Conservation (phyloP, 1,140 invertebrate genomes). For the Platorchestia sp. region DNA sequence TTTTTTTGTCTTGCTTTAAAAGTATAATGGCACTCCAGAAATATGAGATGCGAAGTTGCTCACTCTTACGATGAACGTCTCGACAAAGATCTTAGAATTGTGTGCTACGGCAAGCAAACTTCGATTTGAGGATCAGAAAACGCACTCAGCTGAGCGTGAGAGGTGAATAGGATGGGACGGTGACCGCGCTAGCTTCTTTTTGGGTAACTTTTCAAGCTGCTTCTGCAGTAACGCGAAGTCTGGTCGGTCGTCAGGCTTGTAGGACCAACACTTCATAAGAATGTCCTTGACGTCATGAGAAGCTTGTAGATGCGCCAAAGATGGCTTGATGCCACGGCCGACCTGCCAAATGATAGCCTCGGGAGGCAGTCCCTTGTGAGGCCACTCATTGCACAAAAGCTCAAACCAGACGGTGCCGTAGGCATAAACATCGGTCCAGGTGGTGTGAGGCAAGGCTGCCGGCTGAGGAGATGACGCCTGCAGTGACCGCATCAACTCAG, state of each 20-base stretch:
- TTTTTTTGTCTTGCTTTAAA: background rate
- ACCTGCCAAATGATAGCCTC: conserved; percentile 99
- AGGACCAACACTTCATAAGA: conserved; percentile 96
- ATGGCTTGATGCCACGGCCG: conserved; percentile 95
- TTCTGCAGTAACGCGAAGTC: conserved; percentile 89
- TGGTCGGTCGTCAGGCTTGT: conserved; percentile 84
- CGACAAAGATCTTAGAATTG: background rate
- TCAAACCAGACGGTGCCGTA: conserved; percentile 98
- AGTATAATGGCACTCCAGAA: background rate
- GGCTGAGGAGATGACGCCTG: conserved; percentile 80
- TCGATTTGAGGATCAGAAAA: conserved; percentile 77
- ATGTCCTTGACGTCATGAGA: conserved; percentile 98
- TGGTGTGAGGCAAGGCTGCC: conserved; percentile 91
- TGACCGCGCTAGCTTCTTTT: conserved; percentile 93
- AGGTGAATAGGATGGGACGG: conserved; percentile 97
- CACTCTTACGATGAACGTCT: background rate
- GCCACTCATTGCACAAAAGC: conserved; percentile 94
- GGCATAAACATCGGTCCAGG: conserved; percentile 94
- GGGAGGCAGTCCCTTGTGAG: conserved; percentile 91
- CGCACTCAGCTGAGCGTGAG: conserved; percentile 91
- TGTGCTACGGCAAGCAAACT: background rate
- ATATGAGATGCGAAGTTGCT: background rate
- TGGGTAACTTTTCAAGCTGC: conserved; percentile 90
- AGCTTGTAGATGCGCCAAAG: conserved; percentile 92
- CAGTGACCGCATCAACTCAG: conserved; percentile 90